A percentile compares a stretch with the other conserved stretches of the same genome.
These are phyloP conservation scores for Teleogryllus oceanicus DNA, from an alignment of 2,888 invertebrate species.

Conservation along the genomic window DNA sequence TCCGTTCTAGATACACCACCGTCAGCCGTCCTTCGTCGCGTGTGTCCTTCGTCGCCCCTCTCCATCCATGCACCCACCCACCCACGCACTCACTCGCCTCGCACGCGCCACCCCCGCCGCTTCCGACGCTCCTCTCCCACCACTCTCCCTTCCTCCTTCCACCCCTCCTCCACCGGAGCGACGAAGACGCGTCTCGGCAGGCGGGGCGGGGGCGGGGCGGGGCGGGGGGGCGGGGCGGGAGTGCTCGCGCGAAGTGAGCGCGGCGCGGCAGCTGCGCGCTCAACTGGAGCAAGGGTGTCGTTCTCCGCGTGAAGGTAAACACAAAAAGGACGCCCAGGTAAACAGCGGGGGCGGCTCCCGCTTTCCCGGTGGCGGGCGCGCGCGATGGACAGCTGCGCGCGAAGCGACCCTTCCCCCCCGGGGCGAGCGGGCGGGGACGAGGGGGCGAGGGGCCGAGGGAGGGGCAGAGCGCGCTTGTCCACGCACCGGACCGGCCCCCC, in stretches of 20 bases:
- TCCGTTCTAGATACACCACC: no score
- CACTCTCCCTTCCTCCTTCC: neutral
- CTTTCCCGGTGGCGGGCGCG: neutral
- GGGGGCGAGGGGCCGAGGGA: neutral
- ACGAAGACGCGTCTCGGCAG: no score
- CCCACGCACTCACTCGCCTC: neutral
- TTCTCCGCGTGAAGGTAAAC: neutral
- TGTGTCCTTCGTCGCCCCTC: no score
- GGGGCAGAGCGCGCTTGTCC: no score
- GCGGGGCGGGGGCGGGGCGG: no score
- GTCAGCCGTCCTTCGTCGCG: no score
- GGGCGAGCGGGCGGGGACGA: neutral
- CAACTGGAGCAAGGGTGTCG: neutral
- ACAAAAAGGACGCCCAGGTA: constrained; percentile 18
- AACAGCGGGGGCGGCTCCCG: constrained; percentile 1
- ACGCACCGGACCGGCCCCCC: no score
- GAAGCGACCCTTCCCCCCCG: neutral
- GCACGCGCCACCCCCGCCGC: neutral
- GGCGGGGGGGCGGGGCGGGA: neutral
- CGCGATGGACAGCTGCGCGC: neutral
- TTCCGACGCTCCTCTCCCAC: neutral
- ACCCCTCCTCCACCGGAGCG: no score
- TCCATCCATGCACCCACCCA: no score
- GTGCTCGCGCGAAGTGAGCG: neutral
- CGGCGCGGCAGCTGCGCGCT: neutral